phyloP scores from a whole-genome alignment of 2,797 vertebrate genomes.

The Hippoglossus hippoglossus region DNA sequence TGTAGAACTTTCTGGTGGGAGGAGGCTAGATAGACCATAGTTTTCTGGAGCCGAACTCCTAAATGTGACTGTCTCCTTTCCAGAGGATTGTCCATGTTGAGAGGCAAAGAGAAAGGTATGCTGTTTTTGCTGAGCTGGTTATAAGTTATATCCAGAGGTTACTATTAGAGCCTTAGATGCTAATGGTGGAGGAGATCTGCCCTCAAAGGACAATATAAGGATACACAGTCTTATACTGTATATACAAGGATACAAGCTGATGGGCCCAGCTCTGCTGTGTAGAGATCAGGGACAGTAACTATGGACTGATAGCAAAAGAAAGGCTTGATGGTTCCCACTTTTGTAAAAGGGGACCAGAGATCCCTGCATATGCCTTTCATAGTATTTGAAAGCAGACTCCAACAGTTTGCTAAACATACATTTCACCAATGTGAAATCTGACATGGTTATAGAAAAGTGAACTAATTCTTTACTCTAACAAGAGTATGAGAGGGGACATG shows the following conservation, averaged over 20 bases:
- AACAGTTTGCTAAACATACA: not conserved
- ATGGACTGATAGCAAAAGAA: no score
- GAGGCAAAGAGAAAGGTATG: not conserved
- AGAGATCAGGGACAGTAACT: not conserved
- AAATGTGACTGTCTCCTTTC: not conserved
- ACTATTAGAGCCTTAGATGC: slow-evolving; percentile 3
- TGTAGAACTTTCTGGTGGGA: not conserved
- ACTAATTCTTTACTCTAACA: not conserved
- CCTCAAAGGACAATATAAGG: slow-evolving; percentile 10
- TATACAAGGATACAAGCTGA: not conserved
- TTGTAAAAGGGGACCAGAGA: not conserved
- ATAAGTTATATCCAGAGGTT: not conserved
- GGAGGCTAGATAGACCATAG: not conserved
- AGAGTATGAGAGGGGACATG: not conserved
- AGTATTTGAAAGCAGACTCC: not conserved
- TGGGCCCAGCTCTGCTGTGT: not conserved
- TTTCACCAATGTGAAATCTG: not conserved
- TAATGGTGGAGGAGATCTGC: slow-evolving; percentile 4
- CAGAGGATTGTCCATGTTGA: not conserved
- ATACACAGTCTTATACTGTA: not conserved
- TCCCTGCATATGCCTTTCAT: not conserved
- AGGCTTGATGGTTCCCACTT: not conserved
- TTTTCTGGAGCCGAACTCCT: not conserved
- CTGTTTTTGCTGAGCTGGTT: not conserved
- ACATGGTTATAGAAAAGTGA: not conserved